Evolutionary conservation across 2,888 invertebrate genomes (phyloP).

Genomic region (Chymomyza amoena): DNA sequence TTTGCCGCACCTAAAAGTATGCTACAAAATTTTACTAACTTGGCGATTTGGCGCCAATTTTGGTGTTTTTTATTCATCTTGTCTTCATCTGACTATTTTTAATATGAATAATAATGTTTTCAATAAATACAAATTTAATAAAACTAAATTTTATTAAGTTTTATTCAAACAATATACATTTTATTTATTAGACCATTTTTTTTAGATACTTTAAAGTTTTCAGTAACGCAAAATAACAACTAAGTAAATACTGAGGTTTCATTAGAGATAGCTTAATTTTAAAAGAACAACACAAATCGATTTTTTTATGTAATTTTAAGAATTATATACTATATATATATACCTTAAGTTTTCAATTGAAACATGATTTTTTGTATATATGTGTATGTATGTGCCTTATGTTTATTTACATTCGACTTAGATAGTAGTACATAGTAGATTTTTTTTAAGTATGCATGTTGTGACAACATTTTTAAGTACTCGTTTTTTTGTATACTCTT

Average conservation of each 20-base stretch:
- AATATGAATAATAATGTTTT: too few relatives aligned
- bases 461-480: slow-evolving; percentile 24
- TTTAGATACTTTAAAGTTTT: not conserved
- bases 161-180: not conserved
- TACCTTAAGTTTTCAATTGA: not conserved
- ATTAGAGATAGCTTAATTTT: not conserved
- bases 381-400: slow-evolving; percentile 22
- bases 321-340: slow-evolving; percentile 4
- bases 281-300: not conserved
- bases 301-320: not conserved
- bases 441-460: not conserved
- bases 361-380: slow-evolving; percentile 9
- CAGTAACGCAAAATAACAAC: not conserved
- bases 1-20: too few relatives aligned
- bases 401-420: slow-evolving; percentile 63
- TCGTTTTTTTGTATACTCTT: not conserved
- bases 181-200: not conserved
- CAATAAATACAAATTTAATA: not conserved
- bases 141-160: not conserved
- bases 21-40: too few relatives aligned
- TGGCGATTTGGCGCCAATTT: too few relatives aligned
- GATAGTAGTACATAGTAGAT: slow-evolving; percentile 14
- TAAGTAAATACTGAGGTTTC: not conserved
- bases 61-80: too few relatives aligned
- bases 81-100: too few relatives aligned